These are phyloP conservation scores for Sebastes ruberrimus DNA, from an alignment of 2,797 vertebrate genomes.

Conservation along the genomic window DNA sequence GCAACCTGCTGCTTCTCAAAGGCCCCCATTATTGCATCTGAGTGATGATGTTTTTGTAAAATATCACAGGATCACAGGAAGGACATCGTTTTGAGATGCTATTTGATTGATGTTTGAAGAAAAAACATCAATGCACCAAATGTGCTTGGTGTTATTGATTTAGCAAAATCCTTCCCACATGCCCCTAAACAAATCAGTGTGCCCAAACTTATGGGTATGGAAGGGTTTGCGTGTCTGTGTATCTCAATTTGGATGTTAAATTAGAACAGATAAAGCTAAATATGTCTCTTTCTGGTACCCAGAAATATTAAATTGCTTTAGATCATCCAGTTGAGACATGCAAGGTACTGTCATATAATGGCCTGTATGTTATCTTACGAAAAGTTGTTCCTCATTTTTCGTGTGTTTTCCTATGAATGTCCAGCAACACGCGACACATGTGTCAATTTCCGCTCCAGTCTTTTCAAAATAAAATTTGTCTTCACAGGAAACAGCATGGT, in stretches of 20 bases:
- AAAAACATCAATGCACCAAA: not conserved
- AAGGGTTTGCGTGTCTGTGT: not conserved
- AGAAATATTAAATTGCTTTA: not conserved
- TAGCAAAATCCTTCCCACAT: not conserved
- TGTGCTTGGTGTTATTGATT: not conserved
- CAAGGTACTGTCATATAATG: no score
- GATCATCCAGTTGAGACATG: not conserved
- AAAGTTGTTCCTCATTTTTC: no score
- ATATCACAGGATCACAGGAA: constrained; percentile 24
- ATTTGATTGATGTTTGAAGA: constrained; percentile 10
- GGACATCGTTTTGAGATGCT: not conserved
- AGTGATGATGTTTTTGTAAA: constrained; percentile 44
- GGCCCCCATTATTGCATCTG: constrained; percentile 26
- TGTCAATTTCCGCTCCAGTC: no score
- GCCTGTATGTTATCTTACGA: no score
- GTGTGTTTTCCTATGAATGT: no score
- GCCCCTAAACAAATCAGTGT: not conserved
- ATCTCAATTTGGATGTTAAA: not conserved
- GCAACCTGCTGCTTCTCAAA: constrained; percentile 47
- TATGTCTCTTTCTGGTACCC: not conserved
- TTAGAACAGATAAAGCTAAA: not conserved
- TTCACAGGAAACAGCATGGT: no score
- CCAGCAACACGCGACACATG: no score
- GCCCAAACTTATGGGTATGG: constrained; percentile 5
- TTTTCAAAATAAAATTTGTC: no score